These are phyloP conservation scores for Calcarius ornatus DNA, from an alignment of 2,113 vertebrate genomes.

Conservation along the genomic window DNA sequence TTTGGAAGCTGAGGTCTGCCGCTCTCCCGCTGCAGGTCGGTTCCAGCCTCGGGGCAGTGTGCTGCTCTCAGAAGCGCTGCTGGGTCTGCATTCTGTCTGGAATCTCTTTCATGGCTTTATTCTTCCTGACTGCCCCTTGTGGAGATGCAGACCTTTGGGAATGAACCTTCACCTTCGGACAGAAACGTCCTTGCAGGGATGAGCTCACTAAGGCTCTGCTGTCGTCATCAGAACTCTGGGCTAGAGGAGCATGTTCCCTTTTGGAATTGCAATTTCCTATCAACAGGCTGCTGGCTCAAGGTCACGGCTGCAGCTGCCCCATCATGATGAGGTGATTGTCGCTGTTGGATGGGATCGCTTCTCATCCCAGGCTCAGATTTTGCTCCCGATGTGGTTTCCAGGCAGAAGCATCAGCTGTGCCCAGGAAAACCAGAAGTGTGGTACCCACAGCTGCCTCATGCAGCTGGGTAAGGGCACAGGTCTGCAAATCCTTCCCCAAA, in stretches of 20 bases:
- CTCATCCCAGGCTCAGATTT: background rate
- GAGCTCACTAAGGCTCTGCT: background rate
- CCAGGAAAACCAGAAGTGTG: background rate
- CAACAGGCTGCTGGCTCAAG: background rate
- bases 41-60: background rate
- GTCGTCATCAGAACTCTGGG: background rate
- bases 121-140: background rate
- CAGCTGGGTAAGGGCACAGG: background rate
- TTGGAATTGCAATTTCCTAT: background rate
- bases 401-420: background rate
- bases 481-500: background rate
- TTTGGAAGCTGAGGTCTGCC: background rate
- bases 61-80: background rate
- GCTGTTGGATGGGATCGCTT: accelerated
- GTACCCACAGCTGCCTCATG: background rate
- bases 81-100: background rate
- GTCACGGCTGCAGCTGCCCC: background rate
- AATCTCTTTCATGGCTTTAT: background rate
- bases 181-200: background rate
- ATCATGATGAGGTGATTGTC: background rate
- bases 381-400: background rate
- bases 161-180: background rate
- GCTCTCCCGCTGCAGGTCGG: accelerated
- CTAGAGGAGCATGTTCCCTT: background rate
- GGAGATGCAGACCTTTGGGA: background rate